These are phyloP conservation scores for Trochalopteron elliotii DNA, from an alignment of 2,113 vertebrate species.

Conservation along the genomic window DNA sequence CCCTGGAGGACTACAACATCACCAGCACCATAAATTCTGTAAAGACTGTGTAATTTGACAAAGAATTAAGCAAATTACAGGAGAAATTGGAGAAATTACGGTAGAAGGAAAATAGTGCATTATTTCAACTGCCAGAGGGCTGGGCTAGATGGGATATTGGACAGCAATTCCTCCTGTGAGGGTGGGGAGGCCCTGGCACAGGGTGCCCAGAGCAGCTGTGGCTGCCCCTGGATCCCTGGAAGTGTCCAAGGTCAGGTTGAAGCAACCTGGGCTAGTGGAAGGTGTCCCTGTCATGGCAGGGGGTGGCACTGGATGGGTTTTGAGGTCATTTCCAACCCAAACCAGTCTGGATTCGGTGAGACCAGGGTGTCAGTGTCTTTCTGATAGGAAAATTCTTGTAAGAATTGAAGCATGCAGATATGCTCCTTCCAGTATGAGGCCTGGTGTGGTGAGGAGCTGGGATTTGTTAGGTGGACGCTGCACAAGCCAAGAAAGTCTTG, in stretches of 20 bases:
- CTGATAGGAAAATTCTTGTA: background rate
- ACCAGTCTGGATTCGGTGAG: background rate
- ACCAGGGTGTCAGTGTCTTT: too few species aligned
- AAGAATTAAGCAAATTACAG: background rate
- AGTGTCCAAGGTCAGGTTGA: background rate
- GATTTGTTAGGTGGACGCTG: background rate
- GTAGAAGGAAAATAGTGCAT: background rate
- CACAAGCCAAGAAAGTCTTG: background rate
- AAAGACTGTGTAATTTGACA: background rate
- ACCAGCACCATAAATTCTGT: background rate
- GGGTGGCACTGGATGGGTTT: background rate
- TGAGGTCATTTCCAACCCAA: background rate
- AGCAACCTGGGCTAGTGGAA: accelerated
- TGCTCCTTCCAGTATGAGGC: background rate
- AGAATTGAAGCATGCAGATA: too few species aligned
- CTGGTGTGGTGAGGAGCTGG: background rate
- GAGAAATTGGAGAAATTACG: background rate
- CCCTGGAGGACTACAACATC: background rate
- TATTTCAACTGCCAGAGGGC: background rate
- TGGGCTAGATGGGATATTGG: background rate
- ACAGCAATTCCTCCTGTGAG: accelerated
- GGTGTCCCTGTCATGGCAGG: background rate
- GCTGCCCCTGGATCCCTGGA: background rate
- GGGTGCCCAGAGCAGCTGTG: background rate
- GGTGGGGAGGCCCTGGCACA: background rate